These are phyloP conservation scores for Oscheius sp. DNA, from an alignment of 2,888 invertebrate genomes.

Conservation along the genomic window DNA sequence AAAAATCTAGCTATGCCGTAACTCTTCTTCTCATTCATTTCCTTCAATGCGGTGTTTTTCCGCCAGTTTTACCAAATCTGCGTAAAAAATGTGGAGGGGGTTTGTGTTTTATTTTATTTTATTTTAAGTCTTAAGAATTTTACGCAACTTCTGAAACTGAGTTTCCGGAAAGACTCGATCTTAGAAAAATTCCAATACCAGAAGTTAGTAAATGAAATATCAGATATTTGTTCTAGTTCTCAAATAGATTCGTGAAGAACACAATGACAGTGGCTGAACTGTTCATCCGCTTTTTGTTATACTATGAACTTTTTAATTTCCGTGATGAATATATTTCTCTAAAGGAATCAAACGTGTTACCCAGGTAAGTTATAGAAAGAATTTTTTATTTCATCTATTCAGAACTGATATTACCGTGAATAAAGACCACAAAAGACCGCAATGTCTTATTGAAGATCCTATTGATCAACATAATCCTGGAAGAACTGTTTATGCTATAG, in stretches of 20 bases:
- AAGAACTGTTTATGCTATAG: conserved; percentile 37
- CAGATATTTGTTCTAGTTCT: background rate
- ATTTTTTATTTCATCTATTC: background rate
- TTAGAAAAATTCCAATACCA: conserved; percentile 21
- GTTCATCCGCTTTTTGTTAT: conserved; percentile 63
- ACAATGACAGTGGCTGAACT: conserved; percentile 48
- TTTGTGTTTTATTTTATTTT: too few relatives aligned
- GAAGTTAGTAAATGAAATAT: background rate
- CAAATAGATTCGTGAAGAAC: conserved; percentile 35
- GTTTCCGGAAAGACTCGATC: conserved; percentile 38
- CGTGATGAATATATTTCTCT: conserved; percentile 52
- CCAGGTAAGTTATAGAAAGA: conserved; percentile 22
- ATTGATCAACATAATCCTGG: conserved; percentile 67
- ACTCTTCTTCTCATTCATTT: conserved; percentile 67
- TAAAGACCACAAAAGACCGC: too few relatives aligned
- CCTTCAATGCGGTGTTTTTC: conserved; percentile 60
- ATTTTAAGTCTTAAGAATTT: conserved; percentile 26
- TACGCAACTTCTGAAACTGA: conserved; percentile 32
- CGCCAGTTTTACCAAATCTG: conserved; percentile 67
- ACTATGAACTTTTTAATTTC: conserved; percentile 64
- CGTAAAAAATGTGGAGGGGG: background rate
- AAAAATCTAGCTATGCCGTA: conserved; percentile 67
- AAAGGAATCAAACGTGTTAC: conserved; percentile 24
- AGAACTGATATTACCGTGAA: too few relatives aligned
- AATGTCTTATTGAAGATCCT: conserved; percentile 65